These are phyloP conservation scores for Catalaphyllia jardinei DNA, from an alignment of 64 coral and sea anemone species.

Conservation along the genomic window DNA sequence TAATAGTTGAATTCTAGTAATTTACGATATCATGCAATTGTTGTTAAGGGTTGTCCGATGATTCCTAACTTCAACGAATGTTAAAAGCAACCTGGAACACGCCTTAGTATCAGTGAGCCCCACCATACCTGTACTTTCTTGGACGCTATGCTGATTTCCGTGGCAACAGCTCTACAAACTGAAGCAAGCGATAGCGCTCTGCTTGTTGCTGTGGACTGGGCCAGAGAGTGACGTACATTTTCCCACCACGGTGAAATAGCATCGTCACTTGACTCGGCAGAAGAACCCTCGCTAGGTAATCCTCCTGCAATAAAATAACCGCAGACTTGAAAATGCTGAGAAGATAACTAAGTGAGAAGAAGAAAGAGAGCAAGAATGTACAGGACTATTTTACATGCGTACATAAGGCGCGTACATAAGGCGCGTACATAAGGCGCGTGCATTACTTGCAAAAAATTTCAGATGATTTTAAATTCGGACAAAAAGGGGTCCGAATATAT, in stretches of 20 bases:
- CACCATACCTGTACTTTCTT: slow-evolving; percentile 87
- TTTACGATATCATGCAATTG: neutral
- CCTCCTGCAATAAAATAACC: neutral
- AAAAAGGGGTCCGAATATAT: too few relatives aligned
- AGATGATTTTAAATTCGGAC: too few relatives aligned
- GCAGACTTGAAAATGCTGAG: too few relatives aligned
- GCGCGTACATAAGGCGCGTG: too few relatives aligned
- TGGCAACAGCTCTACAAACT: slow-evolving; percentile 84
- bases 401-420: too few relatives aligned
- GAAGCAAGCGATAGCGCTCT: slow-evolving; percentile 69
- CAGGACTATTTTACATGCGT: too few relatives aligned
- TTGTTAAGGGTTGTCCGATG: neutral
- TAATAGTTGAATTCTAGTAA: neutral
- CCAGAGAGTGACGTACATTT: slow-evolving; percentile 77
- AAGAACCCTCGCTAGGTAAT: slow-evolving; percentile 3
- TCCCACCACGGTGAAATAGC: slow-evolving; percentile 91
- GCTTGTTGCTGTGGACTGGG: slow-evolving; percentile 71
- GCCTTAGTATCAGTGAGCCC: too few relatives aligned
- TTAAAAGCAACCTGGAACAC: neutral
- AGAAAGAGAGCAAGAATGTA: too few relatives aligned
- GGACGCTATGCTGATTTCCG: slow-evolving; percentile 71
- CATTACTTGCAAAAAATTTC: too few relatives aligned
- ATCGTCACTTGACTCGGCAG: neutral
- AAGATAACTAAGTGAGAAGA: neutral
- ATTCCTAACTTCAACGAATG: neutral